Conservation (phyloP, 2,888 invertebrate species). For the Hyalella azteca region DNA sequence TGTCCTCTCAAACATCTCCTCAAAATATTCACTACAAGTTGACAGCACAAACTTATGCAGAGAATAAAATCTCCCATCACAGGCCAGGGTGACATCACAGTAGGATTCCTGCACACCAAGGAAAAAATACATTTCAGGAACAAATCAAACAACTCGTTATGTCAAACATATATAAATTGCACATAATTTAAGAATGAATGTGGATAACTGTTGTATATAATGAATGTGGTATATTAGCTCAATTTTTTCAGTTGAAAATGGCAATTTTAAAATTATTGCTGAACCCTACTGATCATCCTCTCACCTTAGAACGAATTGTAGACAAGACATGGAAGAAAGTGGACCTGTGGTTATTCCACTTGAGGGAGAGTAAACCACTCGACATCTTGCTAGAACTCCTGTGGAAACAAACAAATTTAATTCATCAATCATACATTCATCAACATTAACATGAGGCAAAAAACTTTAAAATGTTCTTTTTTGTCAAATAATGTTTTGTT, state of each 20-base stretch:
- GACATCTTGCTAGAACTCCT: conserved; percentile 48
- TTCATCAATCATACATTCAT: too few species aligned
- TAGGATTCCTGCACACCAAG: conserved; percentile 10
- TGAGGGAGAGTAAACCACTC: conserved; percentile 56
- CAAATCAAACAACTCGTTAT: neutral
- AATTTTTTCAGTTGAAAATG: neutral
- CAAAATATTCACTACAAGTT: conserved; percentile 47
- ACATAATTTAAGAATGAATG: neutral
- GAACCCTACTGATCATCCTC: neutral
- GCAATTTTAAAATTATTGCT: neutral
- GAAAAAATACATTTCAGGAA: neutral
- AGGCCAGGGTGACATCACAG: conserved; percentile 29
- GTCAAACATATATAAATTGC: neutral
- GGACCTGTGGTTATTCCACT: conserved; percentile 58
- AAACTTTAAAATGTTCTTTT: too few species aligned
- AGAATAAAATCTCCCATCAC: conserved; percentile 17
- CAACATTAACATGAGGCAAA: too few species aligned
- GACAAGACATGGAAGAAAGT: conserved; percentile 57
- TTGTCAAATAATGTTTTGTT: too few species aligned
- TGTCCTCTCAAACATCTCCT: conserved; percentile 45
- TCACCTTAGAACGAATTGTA: conserved; percentile 56
- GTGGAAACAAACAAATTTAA: neutral
- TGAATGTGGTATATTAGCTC: neutral
- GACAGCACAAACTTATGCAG: conserved; percentile 44
- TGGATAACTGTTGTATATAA: neutral